These are phyloP conservation scores for Phenacoccus solenopsis DNA, from an alignment of 1,140 invertebrate species.

Conservation along the genomic window DNA sequence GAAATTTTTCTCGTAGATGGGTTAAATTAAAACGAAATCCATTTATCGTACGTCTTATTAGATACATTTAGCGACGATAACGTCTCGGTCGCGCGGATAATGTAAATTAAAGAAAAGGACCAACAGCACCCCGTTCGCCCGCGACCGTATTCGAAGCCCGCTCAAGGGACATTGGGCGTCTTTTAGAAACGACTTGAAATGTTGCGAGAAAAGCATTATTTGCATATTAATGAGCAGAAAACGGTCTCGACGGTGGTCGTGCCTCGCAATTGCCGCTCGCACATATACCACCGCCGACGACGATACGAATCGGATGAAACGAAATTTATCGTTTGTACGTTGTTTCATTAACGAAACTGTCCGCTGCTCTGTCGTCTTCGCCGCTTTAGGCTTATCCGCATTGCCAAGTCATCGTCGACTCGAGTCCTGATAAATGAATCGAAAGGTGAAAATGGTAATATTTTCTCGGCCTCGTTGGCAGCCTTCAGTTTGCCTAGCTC, in stretches of 20 bases:
- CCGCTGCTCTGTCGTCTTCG: background rate
- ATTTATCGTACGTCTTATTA: background rate
- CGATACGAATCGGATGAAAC: conserved; percentile 7
- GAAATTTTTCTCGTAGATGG: background rate
- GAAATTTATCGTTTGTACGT: conserved; percentile 7
- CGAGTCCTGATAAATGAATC: background rate
- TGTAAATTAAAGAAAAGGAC: background rate
- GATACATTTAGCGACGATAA: background rate
- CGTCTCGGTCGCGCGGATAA: background rate
- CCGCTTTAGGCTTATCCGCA: background rate
- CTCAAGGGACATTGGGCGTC: background rate
- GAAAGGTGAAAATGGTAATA: background rate
- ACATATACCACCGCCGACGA: background rate
- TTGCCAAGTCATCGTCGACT: background rate
- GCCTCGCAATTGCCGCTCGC: background rate
- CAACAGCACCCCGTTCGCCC: background rate
- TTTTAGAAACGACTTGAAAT: conserved; percentile 11
- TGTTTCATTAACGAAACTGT: conserved; percentile 11
- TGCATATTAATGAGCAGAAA: conserved; percentile 15
- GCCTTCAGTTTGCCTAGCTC: background rate
- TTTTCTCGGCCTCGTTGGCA: background rate
- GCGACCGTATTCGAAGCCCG: background rate
- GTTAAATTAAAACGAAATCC: background rate
- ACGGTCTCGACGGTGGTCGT: background rate
- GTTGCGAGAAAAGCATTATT: conserved; percentile 13